Conservation (phyloP, 2,888 invertebrate genomes). For the Agrilus cyanescens region DNA sequence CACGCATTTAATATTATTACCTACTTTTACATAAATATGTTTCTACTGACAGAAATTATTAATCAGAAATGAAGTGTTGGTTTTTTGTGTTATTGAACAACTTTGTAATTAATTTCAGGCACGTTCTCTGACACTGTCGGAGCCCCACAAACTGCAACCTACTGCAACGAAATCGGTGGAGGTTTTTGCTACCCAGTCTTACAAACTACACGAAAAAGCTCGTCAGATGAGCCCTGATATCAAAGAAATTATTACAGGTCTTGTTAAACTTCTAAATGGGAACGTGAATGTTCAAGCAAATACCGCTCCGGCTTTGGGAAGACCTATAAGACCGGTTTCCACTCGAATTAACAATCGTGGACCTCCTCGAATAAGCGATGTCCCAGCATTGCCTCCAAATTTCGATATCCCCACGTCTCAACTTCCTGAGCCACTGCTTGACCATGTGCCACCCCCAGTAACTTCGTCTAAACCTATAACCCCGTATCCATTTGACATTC, state of each 20-base stretch:
- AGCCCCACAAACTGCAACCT: slow-evolving; percentile 46
- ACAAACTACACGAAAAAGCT: slow-evolving; percentile 27
- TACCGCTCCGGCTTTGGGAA: slow-evolving; percentile 42
- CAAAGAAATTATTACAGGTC: slow-evolving; percentile 81
- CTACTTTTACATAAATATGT: too few species aligned
- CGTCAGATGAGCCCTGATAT: slow-evolving; percentile 64
- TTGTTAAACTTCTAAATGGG: slow-evolving; percentile 77
- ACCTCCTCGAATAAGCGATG: slow-evolving; percentile 73
- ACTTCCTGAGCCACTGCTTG: slow-evolving; percentile 35
- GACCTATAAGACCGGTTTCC: slow-evolving; percentile 55
- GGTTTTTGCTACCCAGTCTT: slow-evolving; percentile 42
- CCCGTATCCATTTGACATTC: slow-evolving; percentile 67
- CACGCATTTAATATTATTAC: too few species aligned
- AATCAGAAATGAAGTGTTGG: too few species aligned
- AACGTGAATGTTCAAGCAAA: slow-evolving; percentile 78
- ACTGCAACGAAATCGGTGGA: slow-evolving; percentile 36
- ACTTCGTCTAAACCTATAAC: slow-evolving; percentile 44
- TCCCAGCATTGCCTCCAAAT: slow-evolving; percentile 57
- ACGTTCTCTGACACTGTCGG: slow-evolving; percentile 51
- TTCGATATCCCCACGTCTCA: slow-evolving; percentile 46
- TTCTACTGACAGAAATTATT: too few species aligned
- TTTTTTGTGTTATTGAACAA: too few species aligned
- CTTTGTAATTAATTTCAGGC: slow-evolving; percentile 33
- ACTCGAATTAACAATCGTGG: slow-evolving; percentile 82
- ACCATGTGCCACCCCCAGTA: slow-evolving; percentile 38